Base-by-base conservation (phyloP, 2,797 vertebrate species). In the Gadopsis marmoratus region DNA sequence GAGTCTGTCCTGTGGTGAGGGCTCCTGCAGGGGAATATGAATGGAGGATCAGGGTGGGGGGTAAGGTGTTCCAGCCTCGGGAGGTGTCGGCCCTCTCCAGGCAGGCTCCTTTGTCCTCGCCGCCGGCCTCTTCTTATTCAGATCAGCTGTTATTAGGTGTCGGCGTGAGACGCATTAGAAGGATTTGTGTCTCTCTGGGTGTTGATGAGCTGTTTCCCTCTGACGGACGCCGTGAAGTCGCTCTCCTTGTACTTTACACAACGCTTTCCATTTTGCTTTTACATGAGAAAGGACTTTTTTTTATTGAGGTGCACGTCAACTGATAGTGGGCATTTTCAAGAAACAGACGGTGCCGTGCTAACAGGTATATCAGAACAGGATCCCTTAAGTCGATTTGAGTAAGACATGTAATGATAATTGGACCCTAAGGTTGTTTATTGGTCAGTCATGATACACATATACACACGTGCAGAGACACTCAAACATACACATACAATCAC, bases 101-200 rank as follows among this genome's bases (percentile, higher is more conserved):
- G 55, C 19, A 0, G 48, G 1, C 0, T 66, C 78, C 78, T 86
- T 83, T 84, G 88, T 88, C 55, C 3, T 6, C 0, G 1, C 17
- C 13, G 10, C 23, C n/a, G 23, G 58, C 59, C 72, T 77, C 50
- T 83, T 78, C 17, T 1, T 74, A 83, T 86, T 87, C 75, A 82
- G 77, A 86, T 81, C 35, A 74, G 78, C 48, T 74, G 67, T 48
- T 50, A 13, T 13, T 11, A 29, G 55, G 51, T 29, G 55, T 45
- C 41, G 1, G 13, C 19, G 60, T 43, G 54, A 10, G 23, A 29
- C 60, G 72, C 13, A 37, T 51, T 35, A 16, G 17, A 29, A 1
- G 66, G 78, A 68, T 43, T 29, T 2, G 39, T 26, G 70, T n/a
- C 8, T 3, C 45, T 65, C n/a, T n/a, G 61, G 7, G 19, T 0